Base-by-base conservation (phyloP, 2,797 vertebrate genomes). In the Anguilla obscura region DNA sequence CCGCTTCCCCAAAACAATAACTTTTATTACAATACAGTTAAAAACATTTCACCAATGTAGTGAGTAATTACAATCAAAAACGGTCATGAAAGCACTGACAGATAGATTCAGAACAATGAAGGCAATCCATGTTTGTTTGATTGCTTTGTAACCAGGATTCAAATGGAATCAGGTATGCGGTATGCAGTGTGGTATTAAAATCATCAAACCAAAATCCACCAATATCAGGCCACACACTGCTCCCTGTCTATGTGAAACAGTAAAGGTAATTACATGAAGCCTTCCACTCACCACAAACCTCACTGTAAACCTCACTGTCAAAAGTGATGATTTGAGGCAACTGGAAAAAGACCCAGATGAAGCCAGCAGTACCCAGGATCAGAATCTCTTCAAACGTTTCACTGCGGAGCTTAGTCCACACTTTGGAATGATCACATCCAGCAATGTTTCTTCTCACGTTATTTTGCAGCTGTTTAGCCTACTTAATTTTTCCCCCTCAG, bases 11-110 rank as follows among this genome's bases (percentile, higher is more conserved):
- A 79, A 86, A 83, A 63, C 33, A 40, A 82, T 60, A 66, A 40
- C 71, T 14, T 76, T 76, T 48, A 87, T 83, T 86, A 24, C 56
- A 83, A 82, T 76, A 83, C 60, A 84, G 45, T 33, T 33, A 10
- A 87, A 84, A 69, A 84, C 45, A 84, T 66, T 83, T 84, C 18
- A 24, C 60, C 83, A 63, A 58, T 71, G 52, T 4, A 84, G 58
- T 87, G 50, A 40, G 52, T 87, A 84, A 83, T 69, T 87, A 87
- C 87, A 87, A 50, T 33, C 50, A 63, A 58, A 87, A 69, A 87
- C 82, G 71, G 40, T 12, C 24, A 82, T 69, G 86, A 54, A 84
- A 87, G 36, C 36, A 69, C 52, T 50, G 33, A 14, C 69, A 74
- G 10, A 66, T 6, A 8, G 63, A 74, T 74, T 74, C 10, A 30